phyloP scores from a whole-genome alignment of 53 echinoderm and acorn worm species.

The Stichopus horrens region DNA sequence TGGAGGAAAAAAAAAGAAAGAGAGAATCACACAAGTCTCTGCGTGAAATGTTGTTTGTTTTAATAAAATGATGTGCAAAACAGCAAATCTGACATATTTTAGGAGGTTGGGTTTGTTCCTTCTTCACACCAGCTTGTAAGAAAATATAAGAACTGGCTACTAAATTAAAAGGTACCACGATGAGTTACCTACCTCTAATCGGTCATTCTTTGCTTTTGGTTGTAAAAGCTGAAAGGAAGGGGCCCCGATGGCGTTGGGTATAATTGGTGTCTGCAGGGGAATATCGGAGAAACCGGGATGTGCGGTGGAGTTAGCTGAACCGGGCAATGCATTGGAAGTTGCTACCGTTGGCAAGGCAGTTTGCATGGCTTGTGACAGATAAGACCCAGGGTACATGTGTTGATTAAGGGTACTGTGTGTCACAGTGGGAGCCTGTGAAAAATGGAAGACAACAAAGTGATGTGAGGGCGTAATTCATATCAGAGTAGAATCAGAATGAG shows the following conservation, averaged over 20 bases:
- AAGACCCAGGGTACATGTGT: constrained; percentile 45
- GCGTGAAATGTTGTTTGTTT: background rate
- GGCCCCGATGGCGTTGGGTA: constrained; percentile 36
- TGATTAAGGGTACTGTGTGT: constrained; percentile 41
- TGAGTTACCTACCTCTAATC: constrained; percentile 43
- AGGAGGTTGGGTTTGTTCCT: background rate
- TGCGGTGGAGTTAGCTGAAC: constrained; percentile 19
- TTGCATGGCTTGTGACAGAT: constrained; percentile 45
- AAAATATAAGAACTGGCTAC: too few species aligned
- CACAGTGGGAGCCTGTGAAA: constrained; percentile 30
- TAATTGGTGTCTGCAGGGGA: constrained; percentile 39
- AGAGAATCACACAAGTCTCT: background rate
- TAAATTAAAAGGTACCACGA: background rate
- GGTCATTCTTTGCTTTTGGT: constrained; percentile 45
- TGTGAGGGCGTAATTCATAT: too few species aligned
- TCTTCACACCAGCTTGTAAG: too few species aligned
- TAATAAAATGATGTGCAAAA: background rate
- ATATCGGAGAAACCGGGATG: constrained; percentile 39
- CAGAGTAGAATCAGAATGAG: too few species aligned
- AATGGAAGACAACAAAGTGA: background rate
- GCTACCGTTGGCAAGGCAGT: constrained; percentile 45
- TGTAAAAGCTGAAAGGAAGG: constrained; percentile 36
- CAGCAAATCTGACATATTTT: background rate
- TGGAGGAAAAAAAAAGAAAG: background rate
- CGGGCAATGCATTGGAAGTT: constrained; percentile 22